These are phyloP conservation scores for Euclidia mi DNA, from an alignment of 2,888 invertebrate genomes.

Conservation along the genomic window DNA sequence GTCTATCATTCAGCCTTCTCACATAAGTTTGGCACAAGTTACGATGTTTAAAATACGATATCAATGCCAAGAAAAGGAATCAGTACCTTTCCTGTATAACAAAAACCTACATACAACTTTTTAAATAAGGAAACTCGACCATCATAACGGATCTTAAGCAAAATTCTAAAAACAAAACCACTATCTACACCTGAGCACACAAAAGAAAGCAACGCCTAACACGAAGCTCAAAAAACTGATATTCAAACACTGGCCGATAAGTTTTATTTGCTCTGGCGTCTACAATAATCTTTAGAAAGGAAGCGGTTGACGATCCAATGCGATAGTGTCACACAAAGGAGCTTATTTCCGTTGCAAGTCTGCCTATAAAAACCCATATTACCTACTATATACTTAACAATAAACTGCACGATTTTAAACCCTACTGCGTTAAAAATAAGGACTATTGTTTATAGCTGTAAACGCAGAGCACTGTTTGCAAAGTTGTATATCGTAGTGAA, in stretches of 20 bases:
- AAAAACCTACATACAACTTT: too few relatives aligned
- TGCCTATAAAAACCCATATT: constrained; percentile 74
- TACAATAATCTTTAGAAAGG: constrained; percentile 87
- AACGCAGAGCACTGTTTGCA: constrained; percentile 60
- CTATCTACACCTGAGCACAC: constrained; percentile 46
- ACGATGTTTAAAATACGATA: too few relatives aligned
- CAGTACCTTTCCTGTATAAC: too few relatives aligned
- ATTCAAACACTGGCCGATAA: constrained; percentile 70
- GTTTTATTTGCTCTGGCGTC: constrained; percentile 84
- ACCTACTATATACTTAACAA: constrained; percentile 52
- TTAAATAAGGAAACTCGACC: too few relatives aligned
- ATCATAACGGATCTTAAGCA: too few relatives aligned
- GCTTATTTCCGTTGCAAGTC: constrained; percentile 87
- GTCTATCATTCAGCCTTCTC: too few relatives aligned
- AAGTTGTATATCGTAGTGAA: constrained; percentile 82
- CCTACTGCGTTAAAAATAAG: constrained; percentile 22
- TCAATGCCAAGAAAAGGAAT: too few relatives aligned
- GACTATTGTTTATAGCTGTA: constrained; percentile 7
- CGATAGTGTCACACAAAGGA: constrained; percentile 87
- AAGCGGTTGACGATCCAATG: constrained; percentile 87
- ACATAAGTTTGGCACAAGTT: too few relatives aligned
- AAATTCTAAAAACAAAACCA: constrained; percentile 20
- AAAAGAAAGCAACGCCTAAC: constrained; percentile 35
- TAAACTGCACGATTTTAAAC: constrained; percentile 53
- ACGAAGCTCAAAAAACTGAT: constrained; percentile 48